Conservation (phyloP, 2,797 vertebrate species). For the Smutsia temminckii region DNA sequence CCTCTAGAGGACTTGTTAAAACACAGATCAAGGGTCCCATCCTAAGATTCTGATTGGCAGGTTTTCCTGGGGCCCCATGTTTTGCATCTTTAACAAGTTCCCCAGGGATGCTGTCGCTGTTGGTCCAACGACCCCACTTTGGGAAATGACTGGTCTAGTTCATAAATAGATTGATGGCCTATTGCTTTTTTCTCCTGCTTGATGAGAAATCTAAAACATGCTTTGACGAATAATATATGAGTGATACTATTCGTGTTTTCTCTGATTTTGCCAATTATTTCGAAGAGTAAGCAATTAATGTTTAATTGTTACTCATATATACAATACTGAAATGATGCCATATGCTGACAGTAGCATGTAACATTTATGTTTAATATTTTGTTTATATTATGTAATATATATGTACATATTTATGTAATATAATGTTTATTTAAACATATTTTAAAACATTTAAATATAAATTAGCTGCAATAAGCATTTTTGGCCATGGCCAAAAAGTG, state of each 20-base stretch:
- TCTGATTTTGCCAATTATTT: neutral
- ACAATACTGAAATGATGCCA: neutral
- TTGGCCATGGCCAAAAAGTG: neutral
- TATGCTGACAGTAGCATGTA: neutral
- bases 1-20: neutral
- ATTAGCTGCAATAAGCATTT: slow-evolving; percentile 15
- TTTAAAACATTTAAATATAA: slow-evolving; percentile 19
- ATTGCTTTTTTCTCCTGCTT: neutral
- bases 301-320: slow-evolving; percentile 6
- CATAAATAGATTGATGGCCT: neutral
- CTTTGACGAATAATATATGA: neutral
- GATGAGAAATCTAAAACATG: neutral
- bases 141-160: neutral
- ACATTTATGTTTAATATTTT: too few relatives aligned
- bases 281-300: neutral
- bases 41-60: neutral
- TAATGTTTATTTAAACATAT: neutral
- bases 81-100: neutral
- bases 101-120: neutral
- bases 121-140: neutral
- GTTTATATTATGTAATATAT: too few relatives aligned
- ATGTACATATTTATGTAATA: too few relatives aligned
- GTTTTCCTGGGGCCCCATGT: neutral
- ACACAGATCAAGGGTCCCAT: neutral
- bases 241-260: neutral